Evolutionary conservation across 2,113 vertebrate species (phyloP), one percentile per base, ranked within the genome.

Genomic region (Dermatemys mawii): DNA sequence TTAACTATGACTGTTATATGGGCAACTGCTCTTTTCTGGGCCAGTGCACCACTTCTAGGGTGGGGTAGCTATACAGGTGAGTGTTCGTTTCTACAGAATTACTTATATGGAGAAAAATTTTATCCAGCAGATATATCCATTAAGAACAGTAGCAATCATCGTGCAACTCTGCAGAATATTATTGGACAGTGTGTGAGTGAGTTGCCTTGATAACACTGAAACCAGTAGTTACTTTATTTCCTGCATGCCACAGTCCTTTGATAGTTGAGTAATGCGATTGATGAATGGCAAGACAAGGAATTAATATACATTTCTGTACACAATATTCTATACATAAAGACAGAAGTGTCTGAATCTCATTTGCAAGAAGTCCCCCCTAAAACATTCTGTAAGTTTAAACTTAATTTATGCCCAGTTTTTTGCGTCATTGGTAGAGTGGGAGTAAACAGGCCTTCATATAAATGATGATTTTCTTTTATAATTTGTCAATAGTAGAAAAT

Each of bases 51-150:
- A 27, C 85, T 97, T 6, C 51, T 97, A 50, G 94, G 94, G 22
- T 97, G 96, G 96, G 95, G 93, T 54, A 96, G 96, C 86, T 97
- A 95, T 78, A 97, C 86, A 95, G 95, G 96, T 97, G 92, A 79
- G 70, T 60, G 27, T 60, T 29, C n/a, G 22, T 29, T 49, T 79
- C 48, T 79, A 44, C 80, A 38, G 54, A 44, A 82, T 70, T 70
- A 60, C 9, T 16, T 35, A 70, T n/a, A 22, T 38, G n/a, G 63
- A 70, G 63, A 70, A 70, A 70, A 38, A 38, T 22, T 19, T 22
- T 70, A 21, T 38, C 8, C 19, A 70, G n/a, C n/a, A 70, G 38
- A 2, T 63, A 19, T 22, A 9, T 70, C 63, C 63, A 70, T 11
- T 38, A 38, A 22, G 21, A 70, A 38, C 17, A 22, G 19, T 38